A percentile compares a stretch with the other conserved stretches of the same genome.
Conservation (phyloP, 2,888 invertebrate species). For the Drosophila rubida region DNA sequence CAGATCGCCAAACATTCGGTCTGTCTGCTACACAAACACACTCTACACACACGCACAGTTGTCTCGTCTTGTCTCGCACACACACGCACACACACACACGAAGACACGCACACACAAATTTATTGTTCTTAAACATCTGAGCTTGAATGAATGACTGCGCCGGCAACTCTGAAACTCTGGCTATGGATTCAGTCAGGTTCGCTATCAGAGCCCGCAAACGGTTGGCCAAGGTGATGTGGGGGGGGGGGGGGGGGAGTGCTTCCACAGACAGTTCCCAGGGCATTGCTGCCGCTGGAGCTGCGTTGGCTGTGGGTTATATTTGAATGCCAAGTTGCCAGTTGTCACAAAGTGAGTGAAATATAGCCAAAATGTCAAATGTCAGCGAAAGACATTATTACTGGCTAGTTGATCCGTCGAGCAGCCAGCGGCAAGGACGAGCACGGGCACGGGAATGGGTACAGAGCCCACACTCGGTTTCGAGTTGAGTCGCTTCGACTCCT, state of each 20-base stretch:
- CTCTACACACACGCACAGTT: slow-evolving; percentile 1
- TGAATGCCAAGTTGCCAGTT: slow-evolving; percentile 79
- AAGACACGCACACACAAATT: slow-evolving; percentile 44
- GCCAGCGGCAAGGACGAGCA: slow-evolving; percentile 7
- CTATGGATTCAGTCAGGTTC: slow-evolving; percentile 25
- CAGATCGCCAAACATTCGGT: slow-evolving; percentile 65
- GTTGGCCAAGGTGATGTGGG: no score
- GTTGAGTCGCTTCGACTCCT: background rate
- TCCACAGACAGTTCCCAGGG: slow-evolving; percentile 8
- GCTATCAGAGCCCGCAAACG: background rate
- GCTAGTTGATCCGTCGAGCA: slow-evolving; percentile 71
- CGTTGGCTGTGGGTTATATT: slow-evolving; percentile 58
- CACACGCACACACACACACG: slow-evolving; percentile 20
- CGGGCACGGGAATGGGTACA: background rate
- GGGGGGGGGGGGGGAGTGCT: background rate
- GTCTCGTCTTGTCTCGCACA: no score
- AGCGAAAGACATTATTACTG: slow-evolving; percentile 79
- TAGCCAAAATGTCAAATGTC: slow-evolving; percentile 82
- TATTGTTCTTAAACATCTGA: slow-evolving; percentile 72
- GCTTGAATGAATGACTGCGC: slow-evolving; percentile 60
- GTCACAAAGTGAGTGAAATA: slow-evolving; percentile 81
- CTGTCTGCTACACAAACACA: slow-evolving; percentile 34
- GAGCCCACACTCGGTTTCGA: slow-evolving; percentile 9
- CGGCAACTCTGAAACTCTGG: slow-evolving; percentile 44
- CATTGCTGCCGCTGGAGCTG: slow-evolving; percentile 7